phyloP scores from a whole-genome alignment of 2,888 invertebrate species.

The Alloscopus bannaensis region DNA sequence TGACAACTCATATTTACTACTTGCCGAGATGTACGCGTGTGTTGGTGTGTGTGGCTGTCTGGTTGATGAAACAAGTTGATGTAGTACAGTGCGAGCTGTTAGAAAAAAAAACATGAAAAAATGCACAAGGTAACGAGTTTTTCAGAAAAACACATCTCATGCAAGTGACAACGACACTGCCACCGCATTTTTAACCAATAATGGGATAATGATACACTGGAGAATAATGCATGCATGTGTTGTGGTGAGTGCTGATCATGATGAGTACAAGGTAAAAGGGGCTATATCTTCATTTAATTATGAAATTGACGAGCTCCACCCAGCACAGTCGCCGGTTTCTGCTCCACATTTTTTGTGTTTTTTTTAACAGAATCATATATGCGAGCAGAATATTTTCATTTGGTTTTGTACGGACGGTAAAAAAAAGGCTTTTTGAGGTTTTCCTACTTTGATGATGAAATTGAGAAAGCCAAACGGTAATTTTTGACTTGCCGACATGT shows the following conservation, averaged over 20 bases:
- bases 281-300: constrained; percentile 72
- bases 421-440: constrained; percentile 23
- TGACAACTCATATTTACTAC: constrained; percentile 20
- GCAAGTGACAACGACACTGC: no score
- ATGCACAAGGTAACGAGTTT: not conserved
- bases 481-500: constrained; percentile 64
- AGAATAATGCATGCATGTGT: no score
- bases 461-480: constrained; percentile 37
- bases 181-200: constrained; percentile 35
- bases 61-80: constrained; percentile 5
- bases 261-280: constrained; percentile 29
- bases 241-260: no score
- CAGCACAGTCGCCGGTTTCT: constrained; percentile 55
- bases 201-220: constrained; percentile 41
- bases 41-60: no score
- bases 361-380: constrained; percentile 32
- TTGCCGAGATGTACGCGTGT: no score
- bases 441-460: constrained; percentile 43
- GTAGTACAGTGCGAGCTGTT: no score
- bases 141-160: no score
- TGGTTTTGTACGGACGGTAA: not conserved
- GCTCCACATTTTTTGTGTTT: constrained; percentile 65
- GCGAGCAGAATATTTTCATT: not conserved
- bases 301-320: constrained; percentile 72
- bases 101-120: constrained; percentile 4